Evolutionary conservation across 2,888 invertebrate species (phyloP).

Genomic region (Xylota sylvarum): DNA sequence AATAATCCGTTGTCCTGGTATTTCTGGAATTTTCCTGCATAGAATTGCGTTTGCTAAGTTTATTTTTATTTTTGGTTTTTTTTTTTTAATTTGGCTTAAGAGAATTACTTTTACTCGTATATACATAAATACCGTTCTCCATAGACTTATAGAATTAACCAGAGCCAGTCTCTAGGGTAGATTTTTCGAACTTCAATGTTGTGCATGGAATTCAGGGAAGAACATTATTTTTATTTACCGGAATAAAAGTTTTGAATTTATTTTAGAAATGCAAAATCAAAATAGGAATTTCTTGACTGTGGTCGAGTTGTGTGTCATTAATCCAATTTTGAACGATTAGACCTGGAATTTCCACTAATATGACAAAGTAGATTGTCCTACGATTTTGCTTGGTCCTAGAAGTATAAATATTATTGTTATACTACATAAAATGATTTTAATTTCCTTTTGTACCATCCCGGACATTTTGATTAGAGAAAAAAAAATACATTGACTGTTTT

Average conservation of each 20-base stretch:
- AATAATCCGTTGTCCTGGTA: conserved; percentile 19
- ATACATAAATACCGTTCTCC: too few relatives aligned
- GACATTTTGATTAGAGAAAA: too few relatives aligned
- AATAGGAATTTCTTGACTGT: neutral
- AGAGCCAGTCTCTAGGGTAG: neutral
- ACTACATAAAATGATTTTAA: too few relatives aligned
- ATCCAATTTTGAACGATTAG: neutral
- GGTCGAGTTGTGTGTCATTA: neutral
- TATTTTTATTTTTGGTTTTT: conserved; percentile 1
- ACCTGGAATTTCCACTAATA: too few relatives aligned
- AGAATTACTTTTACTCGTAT: neutral
- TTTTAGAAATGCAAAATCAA: neutral
- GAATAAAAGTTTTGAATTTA: neutral
- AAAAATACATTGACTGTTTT: too few relatives aligned
- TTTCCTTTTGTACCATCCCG: too few relatives aligned
- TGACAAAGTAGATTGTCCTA: too few relatives aligned
- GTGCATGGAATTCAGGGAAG: neutral
- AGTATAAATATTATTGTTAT: too few relatives aligned
- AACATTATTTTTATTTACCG: neutral
- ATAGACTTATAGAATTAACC: neutral
- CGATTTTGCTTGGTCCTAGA: too few relatives aligned
- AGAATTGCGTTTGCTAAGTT: conserved; percentile 6
- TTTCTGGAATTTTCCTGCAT: conserved; percentile 16
- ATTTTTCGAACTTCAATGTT: neutral
- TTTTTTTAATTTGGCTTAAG: neutral